Evolutionary conservation across 2,113 vertebrate genomes (phyloP).

Genomic region (Centropus bengalensis): DNA sequence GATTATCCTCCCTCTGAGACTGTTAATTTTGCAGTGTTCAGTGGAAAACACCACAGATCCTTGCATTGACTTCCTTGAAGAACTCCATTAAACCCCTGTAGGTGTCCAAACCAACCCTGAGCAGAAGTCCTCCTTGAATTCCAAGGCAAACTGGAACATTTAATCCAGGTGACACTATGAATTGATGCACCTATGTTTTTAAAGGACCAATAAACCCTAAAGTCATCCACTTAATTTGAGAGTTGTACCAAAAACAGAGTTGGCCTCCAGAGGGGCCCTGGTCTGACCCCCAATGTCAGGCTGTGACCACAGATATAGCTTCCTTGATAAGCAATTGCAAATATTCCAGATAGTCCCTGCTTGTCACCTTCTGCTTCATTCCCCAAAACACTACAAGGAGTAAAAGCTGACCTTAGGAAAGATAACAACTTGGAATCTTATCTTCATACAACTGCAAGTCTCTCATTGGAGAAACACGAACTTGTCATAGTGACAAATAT

Average conservation of each 20-base stretch:
- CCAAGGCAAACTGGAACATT: not conserved
- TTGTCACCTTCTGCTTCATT: not conserved
- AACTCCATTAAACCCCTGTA: not conserved
- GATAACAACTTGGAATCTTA: not conserved
- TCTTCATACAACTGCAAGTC: not conserved
- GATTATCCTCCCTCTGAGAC: not conserved
- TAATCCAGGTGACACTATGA: not conserved
- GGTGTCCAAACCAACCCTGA: not conserved
- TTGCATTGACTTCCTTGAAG: not conserved
- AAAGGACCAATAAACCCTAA: not conserved
- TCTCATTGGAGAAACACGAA: not conserved
- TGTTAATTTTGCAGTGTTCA: not conserved
- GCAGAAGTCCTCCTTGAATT: not conserved
- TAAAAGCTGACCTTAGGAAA: not conserved
- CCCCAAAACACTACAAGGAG: not conserved
- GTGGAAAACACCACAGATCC: not conserved
- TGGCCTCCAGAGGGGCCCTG: not conserved
- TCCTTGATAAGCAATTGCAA: not conserved
- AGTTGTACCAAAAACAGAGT: not conserved
- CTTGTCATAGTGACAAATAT: not conserved
- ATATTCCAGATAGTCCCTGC: not conserved
- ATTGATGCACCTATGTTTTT: not conserved
- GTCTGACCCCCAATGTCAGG: not conserved
- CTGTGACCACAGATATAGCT: not conserved
- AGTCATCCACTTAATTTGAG: not conserved